A percentile compares a stretch with the other conserved stretches of the same genome.
Conservation (phyloP, 1,140 invertebrate genomes). For the Caerostris darwini region DNA sequence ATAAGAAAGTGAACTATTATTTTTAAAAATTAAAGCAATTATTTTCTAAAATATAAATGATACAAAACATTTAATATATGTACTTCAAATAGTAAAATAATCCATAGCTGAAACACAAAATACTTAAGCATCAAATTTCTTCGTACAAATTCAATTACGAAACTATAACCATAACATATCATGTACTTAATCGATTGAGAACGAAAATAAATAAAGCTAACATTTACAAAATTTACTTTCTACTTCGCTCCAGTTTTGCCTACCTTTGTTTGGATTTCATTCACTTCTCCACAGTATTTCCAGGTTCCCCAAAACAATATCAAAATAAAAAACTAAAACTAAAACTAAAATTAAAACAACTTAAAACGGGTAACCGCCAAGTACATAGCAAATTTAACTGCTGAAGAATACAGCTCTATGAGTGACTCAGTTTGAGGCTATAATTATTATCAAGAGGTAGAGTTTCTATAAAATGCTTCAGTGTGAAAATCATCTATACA, state of each 20-base stretch:
- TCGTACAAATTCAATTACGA: background rate
- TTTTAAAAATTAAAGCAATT: no score
- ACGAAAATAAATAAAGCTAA: background rate
- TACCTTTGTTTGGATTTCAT: background rate
- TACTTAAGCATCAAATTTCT: slow-evolving; percentile 6
- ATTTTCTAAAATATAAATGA: no score
- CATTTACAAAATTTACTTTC: background rate
- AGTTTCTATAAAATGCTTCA: no score
- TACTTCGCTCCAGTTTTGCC: background rate
- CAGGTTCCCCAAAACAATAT: slow-evolving; percentile 31
- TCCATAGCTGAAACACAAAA: background rate
- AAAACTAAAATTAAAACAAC: slow-evolving; percentile 9
- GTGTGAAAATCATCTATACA: no score
- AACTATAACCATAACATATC: background rate
- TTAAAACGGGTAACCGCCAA: slow-evolving; percentile 14
- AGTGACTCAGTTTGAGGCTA: background rate
- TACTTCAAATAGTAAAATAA: background rate
- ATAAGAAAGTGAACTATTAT: no score
- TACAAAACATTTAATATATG: background rate
- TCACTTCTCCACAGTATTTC: background rate
- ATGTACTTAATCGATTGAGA: background rate
- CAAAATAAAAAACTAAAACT: background rate
- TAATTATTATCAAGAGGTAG: background rate
- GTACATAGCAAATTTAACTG: background rate
- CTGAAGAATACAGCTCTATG: background rate